Evolutionary conservation across 2,797 vertebrate species (phyloP).

Genomic region (Moxostoma hubbsi): DNA sequence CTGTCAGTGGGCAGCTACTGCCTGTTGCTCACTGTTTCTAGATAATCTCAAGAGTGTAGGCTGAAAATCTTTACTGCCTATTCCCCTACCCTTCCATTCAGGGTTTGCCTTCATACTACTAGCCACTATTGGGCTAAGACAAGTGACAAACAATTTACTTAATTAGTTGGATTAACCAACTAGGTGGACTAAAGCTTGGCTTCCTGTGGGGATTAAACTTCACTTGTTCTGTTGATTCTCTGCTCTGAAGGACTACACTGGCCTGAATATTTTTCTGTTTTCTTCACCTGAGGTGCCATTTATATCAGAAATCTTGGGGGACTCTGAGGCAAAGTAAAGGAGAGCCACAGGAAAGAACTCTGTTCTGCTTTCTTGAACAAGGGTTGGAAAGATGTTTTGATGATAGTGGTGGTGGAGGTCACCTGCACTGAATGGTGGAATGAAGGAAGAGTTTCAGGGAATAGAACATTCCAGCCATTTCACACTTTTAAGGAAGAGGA

Average conservation of each 20-base stretch:
- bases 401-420: slow-evolving; percentile 9
- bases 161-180: neutral
- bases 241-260: neutral
- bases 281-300: slow-evolving; percentile 41
- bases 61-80: slow-evolving; percentile 18
- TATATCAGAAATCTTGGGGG: slow-evolving; percentile 67
- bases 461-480: slow-evolving; percentile 3
- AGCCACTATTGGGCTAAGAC: neutral
- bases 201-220: neutral
- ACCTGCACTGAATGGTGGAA: slow-evolving; percentile 25
- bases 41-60: slow-evolving; percentile 48
- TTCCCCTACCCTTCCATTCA: neutral
- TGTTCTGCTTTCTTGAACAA: neutral
- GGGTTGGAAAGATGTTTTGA: slow-evolving; percentile 16
- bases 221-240: neutral
- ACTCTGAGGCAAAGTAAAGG: slow-evolving; percentile 63
- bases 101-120: neutral
- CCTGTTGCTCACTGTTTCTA: slow-evolving; percentile 35
- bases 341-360: slow-evolving; percentile 49
- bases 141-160: slow-evolving; percentile 19
- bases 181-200: neutral
- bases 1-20: slow-evolving; percentile 49
- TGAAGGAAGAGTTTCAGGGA: slow-evolving; percentile 6
- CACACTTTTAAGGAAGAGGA: slow-evolving; percentile 5
- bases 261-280: slow-evolving; percentile 43